Conservation (phyloP, 92 coral and sea anemone genomes). For the Siderastrea radians region DNA sequence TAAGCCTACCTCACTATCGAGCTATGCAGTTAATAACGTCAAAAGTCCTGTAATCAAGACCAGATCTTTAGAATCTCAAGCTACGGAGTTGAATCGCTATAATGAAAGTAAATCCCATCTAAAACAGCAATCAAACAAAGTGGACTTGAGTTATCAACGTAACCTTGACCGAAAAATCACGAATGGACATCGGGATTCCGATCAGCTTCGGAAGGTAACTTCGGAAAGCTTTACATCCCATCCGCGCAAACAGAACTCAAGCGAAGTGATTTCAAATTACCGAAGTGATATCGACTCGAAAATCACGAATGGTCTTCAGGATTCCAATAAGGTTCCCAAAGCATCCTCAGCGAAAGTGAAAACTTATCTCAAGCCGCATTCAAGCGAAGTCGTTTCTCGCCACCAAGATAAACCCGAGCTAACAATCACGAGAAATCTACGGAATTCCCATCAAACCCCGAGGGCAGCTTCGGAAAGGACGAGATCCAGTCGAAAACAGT, state of each 20-base stretch:
- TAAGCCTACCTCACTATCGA: neutral
- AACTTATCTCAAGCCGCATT: neutral
- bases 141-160: neutral
- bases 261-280: neutral
- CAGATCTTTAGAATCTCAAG: neutral
- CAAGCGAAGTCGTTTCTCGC: neutral
- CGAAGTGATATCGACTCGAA: neutral
- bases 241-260: neutral
- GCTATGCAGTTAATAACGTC: neutral
- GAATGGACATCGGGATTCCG: neutral
- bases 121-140: neutral
- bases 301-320: neutral
- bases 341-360: neutral
- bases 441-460: neutral
- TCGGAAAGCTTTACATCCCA: neutral
- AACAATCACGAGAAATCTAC: neutral
- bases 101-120: neutral
- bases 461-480: neutral
- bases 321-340: constrained; percentile 8
- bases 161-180: neutral
- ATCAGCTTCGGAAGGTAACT: neutral
- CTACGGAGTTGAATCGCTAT: neutral
- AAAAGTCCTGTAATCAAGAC: neutral
- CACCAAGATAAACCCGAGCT: neutral
- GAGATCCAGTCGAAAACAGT: neutral